Evolutionary conservation across 2,797 vertebrate genomes (phyloP), one percentile per base, ranked within the genome.

Genomic region (Spea hammondii): DNA sequence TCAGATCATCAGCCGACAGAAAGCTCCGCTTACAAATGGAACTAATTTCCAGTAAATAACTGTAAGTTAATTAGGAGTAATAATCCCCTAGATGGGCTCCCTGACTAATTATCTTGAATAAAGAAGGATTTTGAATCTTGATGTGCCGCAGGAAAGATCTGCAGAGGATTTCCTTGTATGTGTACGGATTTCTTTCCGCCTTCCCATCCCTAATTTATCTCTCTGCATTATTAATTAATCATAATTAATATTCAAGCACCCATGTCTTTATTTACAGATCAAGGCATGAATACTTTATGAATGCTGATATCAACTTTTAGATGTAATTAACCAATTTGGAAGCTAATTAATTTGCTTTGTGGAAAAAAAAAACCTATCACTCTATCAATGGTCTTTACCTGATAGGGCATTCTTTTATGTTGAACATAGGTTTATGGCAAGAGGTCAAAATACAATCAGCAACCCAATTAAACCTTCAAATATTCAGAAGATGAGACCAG

Each of bases 251-350:
- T 96, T 97, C 94, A 96, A 94, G 87, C 89, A 89, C 89, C 87
- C 86, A 76, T 91, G 87, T 92, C 95, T 95, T 95, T 93, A 94
- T 92, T 95, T 94, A 93, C 93, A 94, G 94, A 93, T 94, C 91
- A 82, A 86, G 92, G 90, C 93, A 97, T 97, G 90, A 97, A 97
- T 98, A 95, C 91, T 98, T 97, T 93, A 98, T 94, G 93, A 88
- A 89, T 82, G 80, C 89, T 89, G 92, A 93, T 90, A 89, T 91
- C 91, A 93, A 93, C 93, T 93, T 95, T 92, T 95, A 94, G 92
- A 91, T 93, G 94, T 94, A 95, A 97, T 97, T 95, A 95, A 94
- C 94, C 92, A 93, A 95, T 95, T 96, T 95, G 94, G 91, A 94
- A 82, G 90, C 89, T 91, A 93, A 96, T 97, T 95, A 97, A 96